Base-by-base conservation (phyloP, 2,113 vertebrate species). In the Pica pica region DNA sequence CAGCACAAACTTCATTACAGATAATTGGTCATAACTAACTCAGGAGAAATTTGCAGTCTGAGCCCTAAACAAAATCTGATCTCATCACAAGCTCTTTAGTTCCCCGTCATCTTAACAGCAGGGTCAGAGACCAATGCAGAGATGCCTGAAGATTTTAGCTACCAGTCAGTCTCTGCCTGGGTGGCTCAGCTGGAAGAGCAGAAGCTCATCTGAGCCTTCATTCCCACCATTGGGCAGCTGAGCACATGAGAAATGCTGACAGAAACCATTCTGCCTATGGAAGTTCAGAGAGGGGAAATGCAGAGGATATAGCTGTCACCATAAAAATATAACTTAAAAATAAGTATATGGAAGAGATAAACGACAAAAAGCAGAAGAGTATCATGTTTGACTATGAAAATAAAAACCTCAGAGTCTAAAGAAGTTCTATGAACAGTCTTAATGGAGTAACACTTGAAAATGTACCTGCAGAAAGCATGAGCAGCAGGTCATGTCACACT, bases 191-290 rank as follows among this genome's bases (percentile, higher is more conserved):
- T 37, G 56, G 27, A 69, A 33, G 26, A 49, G 49, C 2, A 15
- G 75, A 50, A 30, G 59, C 44, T 89, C 57, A 42, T 14, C 39
- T 53, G 12, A 13, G 9, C 27, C 33, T 39, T 46, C 27, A 11
- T 16, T 44, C 44, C 52, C 7, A 1, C 5, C 42, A 20, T 6
- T 1, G 22, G 49, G 33, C 33, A 50, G 61, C 30, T 68, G 3
- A 75, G 49, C 47, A 44, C 68, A 4, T 2, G 6, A 75, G 47
- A 63, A 84, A 56, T 12, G 28, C 49, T n/a, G 11, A 56, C 1
- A 28, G 1, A 37, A 41, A 14, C 49, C 3, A 0, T 60, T 65
- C 53, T 69, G 50, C 33, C 41, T 4, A 10, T 1, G 4, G 31
- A 44, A 27, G 10, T 6, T 60, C 33, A 73, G 13, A 53, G 22